Evolutionary conservation across 2,888 invertebrate species (phyloP).

Genomic region (Dilophus febrilis): DNA sequence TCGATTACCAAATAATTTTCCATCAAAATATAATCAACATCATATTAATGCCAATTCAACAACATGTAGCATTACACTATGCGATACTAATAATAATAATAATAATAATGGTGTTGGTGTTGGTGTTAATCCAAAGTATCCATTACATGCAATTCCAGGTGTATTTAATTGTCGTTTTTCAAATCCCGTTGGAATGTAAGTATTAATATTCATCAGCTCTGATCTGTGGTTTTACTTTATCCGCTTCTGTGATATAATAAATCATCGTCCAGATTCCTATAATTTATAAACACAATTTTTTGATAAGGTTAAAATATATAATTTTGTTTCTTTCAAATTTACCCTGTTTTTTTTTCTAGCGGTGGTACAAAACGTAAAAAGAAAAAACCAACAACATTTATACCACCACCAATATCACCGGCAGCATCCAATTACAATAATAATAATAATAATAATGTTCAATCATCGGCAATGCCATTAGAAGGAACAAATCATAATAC

Average conservation of each 20-base stretch:
- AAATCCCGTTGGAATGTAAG: constrained; percentile 48
- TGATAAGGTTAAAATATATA: no score
- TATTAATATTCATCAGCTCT: no score
- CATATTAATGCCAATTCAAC: constrained; percentile 4
- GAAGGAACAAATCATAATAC: no score
- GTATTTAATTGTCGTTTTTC: constrained; percentile 81
- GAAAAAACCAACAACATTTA: constrained; percentile 78
- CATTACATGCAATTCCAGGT: constrained; percentile 44
- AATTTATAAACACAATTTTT: no score
- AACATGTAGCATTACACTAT: constrained; percentile 2
- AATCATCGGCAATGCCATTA: no score
- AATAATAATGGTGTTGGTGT: neutral
- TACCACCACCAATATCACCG: constrained; percentile 47
- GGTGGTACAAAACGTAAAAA: constrained; percentile 52
- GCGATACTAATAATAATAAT: neutral
- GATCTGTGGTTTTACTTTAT: no score
- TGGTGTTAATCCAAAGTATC: constrained; percentile 9
- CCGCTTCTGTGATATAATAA: no score
- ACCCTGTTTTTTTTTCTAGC: constrained; percentile 12
- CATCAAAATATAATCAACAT: constrained; percentile 4
- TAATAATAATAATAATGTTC: neutral
- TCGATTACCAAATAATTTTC: constrained; percentile 19
- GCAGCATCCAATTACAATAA: constrained; percentile 13
- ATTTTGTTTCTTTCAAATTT: no score
- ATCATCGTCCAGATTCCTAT: no score